A percentile compares a stretch with the other conserved stretches of the same genome.
These are phyloP conservation scores for Pedetes capensis DNA, from an alignment of 2,113 vertebrate species.

Conservation along the genomic window DNA sequence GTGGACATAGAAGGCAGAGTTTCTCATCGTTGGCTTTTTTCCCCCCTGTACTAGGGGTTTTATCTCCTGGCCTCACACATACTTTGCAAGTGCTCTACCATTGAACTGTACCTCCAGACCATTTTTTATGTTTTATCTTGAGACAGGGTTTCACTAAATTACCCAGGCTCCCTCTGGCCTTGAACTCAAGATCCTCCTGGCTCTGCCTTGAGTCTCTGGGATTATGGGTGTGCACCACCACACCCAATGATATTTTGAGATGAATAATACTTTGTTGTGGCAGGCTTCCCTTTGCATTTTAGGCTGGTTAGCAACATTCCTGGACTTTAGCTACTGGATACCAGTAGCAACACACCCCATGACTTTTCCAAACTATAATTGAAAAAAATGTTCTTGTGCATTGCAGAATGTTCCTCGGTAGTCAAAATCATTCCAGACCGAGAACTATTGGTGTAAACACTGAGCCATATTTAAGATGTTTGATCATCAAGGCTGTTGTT, in stretches of 20 bases:
- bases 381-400: not conserved
- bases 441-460: not conserved
- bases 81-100: no score
- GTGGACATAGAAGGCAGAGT: not conserved
- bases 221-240: no score
- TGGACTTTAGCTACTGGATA: not conserved
- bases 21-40: not conserved
- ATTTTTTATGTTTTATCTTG: no score
- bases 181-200: no score
- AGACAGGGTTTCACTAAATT: no score
- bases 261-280: not conserved
- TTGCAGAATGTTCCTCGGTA: not conserved
- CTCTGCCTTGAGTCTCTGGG: no score
- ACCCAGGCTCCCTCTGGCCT: no score
- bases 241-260: not conserved
- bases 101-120: no score
- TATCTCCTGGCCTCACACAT: no score
- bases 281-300: not conserved
- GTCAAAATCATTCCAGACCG: not conserved
- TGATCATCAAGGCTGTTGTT: no score
- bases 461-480: not conserved
- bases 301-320: not conserved
- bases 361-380: not conserved
- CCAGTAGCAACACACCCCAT: not conserved
- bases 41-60: no score